Evolutionary conservation across 2,888 invertebrate species (phyloP).

Genomic region (Octodonta nipae): DNA sequence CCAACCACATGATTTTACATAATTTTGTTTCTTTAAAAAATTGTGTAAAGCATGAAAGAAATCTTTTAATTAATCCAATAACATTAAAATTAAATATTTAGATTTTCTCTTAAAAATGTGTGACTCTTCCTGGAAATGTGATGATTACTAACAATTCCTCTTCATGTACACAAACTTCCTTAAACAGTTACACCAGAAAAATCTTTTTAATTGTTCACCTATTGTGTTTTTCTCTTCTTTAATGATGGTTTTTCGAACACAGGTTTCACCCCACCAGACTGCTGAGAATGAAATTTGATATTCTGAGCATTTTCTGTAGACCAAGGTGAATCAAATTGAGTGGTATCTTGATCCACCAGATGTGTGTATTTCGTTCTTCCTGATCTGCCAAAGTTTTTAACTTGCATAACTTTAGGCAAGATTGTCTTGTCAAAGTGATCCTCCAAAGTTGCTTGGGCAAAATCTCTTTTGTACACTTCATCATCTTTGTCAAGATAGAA

Average conservation of each 20-base stretch:
- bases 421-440: slow-evolving; percentile 99
- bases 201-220: no score
- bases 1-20: no score
- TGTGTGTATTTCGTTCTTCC: slow-evolving; percentile 98
- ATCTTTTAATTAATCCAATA: no score
- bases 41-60: no score
- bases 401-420: slow-evolving; percentile 98
- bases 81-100: no score
- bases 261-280: slow-evolving; percentile 87
- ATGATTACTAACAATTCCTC: no score
- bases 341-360: slow-evolving; percentile 96
- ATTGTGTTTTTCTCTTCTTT: slow-evolving; percentile 39
- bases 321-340: slow-evolving; percentile 96
- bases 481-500: slow-evolving; percentile 94
- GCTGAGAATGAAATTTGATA: slow-evolving; percentile 71
- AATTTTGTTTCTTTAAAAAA: no score
- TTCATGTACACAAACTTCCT: no score
- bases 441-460: slow-evolving; percentile 60
- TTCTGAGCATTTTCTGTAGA: slow-evolving; percentile 80
- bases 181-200: no score
- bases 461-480: slow-evolving; percentile 46
- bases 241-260: slow-evolving; percentile 76
- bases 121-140: no score
- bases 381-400: slow-evolving; percentile 97
- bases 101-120: no score